Percentiles rank a stretch among this genome's conserved stretches.
Evolutionary conservation across 2,797 vertebrate genomes (phyloP).

Genomic region (Argentina silus): DNA sequence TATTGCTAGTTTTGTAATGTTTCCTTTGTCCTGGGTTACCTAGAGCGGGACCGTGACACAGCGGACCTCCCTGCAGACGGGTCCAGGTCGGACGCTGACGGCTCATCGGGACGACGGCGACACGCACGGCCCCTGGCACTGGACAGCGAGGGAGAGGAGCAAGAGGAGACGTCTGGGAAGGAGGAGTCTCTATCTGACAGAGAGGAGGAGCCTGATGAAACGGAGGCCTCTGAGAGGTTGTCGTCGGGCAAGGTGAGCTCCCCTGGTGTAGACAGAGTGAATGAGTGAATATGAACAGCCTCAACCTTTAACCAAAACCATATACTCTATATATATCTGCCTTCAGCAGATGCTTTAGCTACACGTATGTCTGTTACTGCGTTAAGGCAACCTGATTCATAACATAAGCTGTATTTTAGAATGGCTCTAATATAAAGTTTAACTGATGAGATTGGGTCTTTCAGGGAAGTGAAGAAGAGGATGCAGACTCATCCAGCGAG

Average conservation of each 20-base stretch:
- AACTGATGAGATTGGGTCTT: not conserved
- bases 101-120: constrained; percentile 78
- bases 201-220: constrained; percentile 81
- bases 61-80: constrained; percentile 80
- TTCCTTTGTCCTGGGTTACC: no score
- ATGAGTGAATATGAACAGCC: not conserved
- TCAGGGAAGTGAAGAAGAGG: constrained; percentile 73
- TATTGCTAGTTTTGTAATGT: no score
- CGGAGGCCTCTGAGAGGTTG: constrained; percentile 69
- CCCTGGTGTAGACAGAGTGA: not conserved
- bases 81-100: constrained; percentile 84
- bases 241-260: constrained; percentile 77
- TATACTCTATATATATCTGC: not conserved
- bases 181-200: constrained; percentile 81
- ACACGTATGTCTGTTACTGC: not conserved
- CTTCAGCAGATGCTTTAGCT: not conserved
- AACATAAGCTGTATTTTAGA: not conserved
- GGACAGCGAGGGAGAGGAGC: constrained; percentile 95
- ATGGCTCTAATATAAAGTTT: not conserved
- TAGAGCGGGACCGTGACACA: constrained; percentile 83
- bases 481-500: constrained; percentile 79
- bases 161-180: constrained; percentile 82
- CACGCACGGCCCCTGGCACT: constrained; percentile 88
- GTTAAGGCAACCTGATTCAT: not conserved
- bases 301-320: not conserved